phyloP scores from a whole-genome alignment of 2,797 vertebrate species.

The Acanthurus lineatus region DNA sequence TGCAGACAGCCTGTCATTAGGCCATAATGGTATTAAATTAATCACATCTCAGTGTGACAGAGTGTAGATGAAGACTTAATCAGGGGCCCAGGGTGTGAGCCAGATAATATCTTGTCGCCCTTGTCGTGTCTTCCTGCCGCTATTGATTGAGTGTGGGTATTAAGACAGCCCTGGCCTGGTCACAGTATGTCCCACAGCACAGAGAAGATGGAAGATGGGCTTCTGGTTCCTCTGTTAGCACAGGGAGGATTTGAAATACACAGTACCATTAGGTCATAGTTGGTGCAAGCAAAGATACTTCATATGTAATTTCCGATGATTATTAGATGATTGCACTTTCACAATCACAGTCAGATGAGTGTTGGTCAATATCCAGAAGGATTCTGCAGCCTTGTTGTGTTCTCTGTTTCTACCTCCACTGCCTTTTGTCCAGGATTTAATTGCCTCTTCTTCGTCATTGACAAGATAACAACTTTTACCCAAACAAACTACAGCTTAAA shows the following conservation, averaged over 20 bases:
- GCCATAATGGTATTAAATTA: slow-evolving; percentile 91
- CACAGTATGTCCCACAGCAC: slow-evolving; percentile 75
- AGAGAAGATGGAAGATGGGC: slow-evolving; percentile 65
- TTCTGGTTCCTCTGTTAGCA: slow-evolving; percentile 40
- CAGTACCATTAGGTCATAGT: slow-evolving; percentile 13
- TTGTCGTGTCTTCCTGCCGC: slow-evolving; percentile 87
- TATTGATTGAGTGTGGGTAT: slow-evolving; percentile 88
- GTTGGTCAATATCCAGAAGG: slow-evolving; percentile 16
- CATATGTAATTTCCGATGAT: slow-evolving; percentile 22
- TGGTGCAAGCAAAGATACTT: slow-evolving; percentile 14
- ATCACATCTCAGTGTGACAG: slow-evolving; percentile 89
- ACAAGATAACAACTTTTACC: neutral
- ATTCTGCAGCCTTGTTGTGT: neutral
- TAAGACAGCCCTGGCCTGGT: slow-evolving; percentile 83
- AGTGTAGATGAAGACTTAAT: slow-evolving; percentile 90
- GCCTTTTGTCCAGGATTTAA: slow-evolving; percentile 7
- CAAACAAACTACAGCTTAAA: neutral
- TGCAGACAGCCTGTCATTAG: slow-evolving; percentile 89
- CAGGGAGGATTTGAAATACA: slow-evolving; percentile 37
- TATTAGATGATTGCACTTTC: slow-evolving; percentile 21
- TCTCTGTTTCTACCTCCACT: neutral
- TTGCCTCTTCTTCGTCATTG: slow-evolving; percentile 13
- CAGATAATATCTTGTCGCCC: slow-evolving; percentile 91
- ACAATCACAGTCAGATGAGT: slow-evolving; percentile 15
- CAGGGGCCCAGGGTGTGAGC: slow-evolving; percentile 87